Conservation (phyloP, 2,888 invertebrate species). For the Synergus gifuensis region DNA sequence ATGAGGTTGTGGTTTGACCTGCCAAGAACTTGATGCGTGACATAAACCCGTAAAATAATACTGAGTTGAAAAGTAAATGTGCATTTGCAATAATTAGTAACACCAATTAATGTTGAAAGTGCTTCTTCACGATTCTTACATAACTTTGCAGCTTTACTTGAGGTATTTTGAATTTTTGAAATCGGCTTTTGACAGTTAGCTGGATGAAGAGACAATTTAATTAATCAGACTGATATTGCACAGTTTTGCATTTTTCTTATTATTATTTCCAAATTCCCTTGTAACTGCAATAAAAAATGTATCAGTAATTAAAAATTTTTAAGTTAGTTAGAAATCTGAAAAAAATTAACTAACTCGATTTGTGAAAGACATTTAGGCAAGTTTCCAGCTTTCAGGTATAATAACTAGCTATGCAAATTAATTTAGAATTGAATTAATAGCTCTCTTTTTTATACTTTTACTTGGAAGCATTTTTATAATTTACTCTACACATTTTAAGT, state of each 20-base stretch:
- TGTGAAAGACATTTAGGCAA: slow-evolving; percentile 2
- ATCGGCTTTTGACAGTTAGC: background rate
- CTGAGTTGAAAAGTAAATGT: background rate
- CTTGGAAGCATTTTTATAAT: background rate
- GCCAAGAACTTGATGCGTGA: slow-evolving; percentile 11
- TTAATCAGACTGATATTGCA: no score
- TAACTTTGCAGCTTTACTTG: background rate
- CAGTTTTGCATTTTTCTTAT: no score
- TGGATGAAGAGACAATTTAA: no score
- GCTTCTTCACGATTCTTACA: slow-evolving; percentile 14
- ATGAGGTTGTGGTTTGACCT: slow-evolving; percentile 1
- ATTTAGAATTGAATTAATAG: background rate
- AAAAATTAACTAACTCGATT: background rate
- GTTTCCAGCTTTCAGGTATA: background rate
- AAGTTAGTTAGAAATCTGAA: background rate
- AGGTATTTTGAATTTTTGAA: background rate
- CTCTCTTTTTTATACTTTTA: background rate
- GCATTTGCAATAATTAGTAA: background rate
- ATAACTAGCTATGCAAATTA: slow-evolving; percentile 13
- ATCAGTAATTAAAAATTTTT: background rate
- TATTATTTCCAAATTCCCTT: no score
- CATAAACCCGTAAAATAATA: slow-evolving; percentile 20
- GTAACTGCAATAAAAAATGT: no score
- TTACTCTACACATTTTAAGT: background rate
- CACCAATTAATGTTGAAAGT: background rate